Evolutionary conservation across 2,113 vertebrate species (phyloP), one percentile per base, ranked within the genome.

Genomic region (Indri indri): DNA sequence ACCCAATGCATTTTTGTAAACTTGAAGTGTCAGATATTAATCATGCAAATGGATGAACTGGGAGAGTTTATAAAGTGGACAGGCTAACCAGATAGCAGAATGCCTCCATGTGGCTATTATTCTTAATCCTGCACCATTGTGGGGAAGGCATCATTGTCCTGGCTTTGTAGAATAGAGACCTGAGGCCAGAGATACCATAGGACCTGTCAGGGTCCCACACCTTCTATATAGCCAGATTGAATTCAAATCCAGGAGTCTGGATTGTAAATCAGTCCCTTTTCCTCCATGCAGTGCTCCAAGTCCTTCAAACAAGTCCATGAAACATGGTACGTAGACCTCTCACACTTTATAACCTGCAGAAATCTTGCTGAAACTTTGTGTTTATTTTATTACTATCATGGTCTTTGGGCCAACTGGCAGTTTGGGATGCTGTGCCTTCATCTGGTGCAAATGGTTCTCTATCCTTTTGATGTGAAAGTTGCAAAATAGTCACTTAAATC

Each of bases 71-170:
- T 12, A 30, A 77, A 79, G 54, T 14, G 10, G 18, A 45, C 50
- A 30, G n/a, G 18, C 37, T 40, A 63, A 40, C 5, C n/a, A 37
- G 34, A 23, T 40, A 47, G 63, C 63, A 59, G 37, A 90, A 65
- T 66, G 47, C n/a, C 47, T 45, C 50, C 52, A 3, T 18, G 0
- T 6, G 37, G 25, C 79, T 45, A 0, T 83, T n/a, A 0, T 12
- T 12, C 1, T 61, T 80, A 16, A n/a, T 47, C n/a, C 10, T 2
- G 34, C 4, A 1, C 9, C 2, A 1, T 1, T 2, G 23, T 8
- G 0, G 66, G 20, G 20, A 37, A 30, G 6, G 25, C 8, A 5
- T 1, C 45, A 9, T 17, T 59, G 68, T 59, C 73, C 73, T 34
- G 47, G 40, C 45, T 61, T 88, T 22, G 5, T 7, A 40, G 57